Evolutionary conservation across 2,797 vertebrate genomes (phyloP).

Genomic region (Lagorchestes hirsutus): DNA sequence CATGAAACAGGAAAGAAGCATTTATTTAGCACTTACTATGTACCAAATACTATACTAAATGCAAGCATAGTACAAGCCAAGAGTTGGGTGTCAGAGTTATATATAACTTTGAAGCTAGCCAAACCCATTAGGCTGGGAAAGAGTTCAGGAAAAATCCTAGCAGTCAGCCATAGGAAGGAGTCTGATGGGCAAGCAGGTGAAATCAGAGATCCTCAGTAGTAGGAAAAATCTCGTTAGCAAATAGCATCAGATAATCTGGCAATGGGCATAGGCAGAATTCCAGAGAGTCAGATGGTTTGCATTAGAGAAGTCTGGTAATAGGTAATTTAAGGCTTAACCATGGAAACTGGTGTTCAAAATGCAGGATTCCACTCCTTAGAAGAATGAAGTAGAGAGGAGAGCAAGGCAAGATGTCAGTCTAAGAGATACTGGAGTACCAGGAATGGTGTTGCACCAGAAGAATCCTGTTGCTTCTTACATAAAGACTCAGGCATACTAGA

Average conservation of each 20-base stretch:
- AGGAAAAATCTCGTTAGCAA: neutral
- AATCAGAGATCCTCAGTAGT: neutral
- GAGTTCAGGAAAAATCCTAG: neutral
- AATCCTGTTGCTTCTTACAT: neutral
- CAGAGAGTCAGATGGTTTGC: neutral
- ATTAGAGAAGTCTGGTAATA: neutral
- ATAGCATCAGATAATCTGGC: neutral
- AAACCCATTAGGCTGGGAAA: neutral
- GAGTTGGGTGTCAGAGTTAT: neutral
- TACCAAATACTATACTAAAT: neutral
- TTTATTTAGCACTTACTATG: neutral
- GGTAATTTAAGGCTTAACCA: neutral
- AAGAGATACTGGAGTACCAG: neutral
- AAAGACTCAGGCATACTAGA: neutral
- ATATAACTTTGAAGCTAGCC: neutral
- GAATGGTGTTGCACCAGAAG: neutral
- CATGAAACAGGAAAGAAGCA: neutral
- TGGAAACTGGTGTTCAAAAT: neutral
- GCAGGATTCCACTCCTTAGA: neutral
- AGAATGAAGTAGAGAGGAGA: neutral
- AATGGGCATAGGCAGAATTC: neutral
- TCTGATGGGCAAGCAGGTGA: neutral
- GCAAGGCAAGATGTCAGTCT: neutral
- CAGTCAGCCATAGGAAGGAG: neutral
- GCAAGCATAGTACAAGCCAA: neutral